These are phyloP conservation scores for Bergia puertoricense DNA, from an alignment of 92 coral and sea anemone species.

Conservation along the genomic window DNA sequence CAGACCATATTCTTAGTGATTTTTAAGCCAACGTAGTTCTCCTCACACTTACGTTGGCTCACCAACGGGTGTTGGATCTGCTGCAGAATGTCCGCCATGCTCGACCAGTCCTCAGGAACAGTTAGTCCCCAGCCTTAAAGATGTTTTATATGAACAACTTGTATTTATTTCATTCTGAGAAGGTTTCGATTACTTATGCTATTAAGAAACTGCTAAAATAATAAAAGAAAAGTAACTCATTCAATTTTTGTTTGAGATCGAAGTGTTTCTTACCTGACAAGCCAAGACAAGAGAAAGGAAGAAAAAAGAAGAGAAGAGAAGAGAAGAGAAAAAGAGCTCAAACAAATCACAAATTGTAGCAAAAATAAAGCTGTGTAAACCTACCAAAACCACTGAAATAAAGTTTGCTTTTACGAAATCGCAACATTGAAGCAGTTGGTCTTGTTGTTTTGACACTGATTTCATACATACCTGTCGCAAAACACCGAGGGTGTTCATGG, in stretches of 20 bases:
- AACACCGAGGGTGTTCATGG: slow-evolving; percentile 53
- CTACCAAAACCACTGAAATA: too few relatives aligned
- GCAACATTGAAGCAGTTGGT: too few relatives aligned
- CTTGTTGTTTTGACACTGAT: too few relatives aligned
- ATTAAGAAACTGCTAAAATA: not conserved
- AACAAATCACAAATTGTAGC: too few relatives aligned
- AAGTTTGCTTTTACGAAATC: too few relatives aligned
- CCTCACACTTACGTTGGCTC: slow-evolving; percentile 52
- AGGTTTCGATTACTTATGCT: not conserved
- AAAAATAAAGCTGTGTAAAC: too few relatives aligned
- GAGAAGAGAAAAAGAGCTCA: too few relatives aligned
- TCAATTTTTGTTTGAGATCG: too few relatives aligned
- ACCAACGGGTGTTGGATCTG: slow-evolving; percentile 68
- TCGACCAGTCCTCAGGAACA: slow-evolving; percentile 70
- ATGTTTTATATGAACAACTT: not conserved
- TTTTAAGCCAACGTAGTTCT: slow-evolving; percentile 38
- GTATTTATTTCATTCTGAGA: not conserved
- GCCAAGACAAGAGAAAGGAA: too few relatives aligned
- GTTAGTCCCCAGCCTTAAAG: slow-evolving; percentile 76
- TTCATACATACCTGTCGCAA: slow-evolving; percentile 63
- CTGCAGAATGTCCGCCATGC: slow-evolving; percentile 72
- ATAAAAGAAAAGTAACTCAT: not conserved
- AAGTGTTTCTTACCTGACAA: too few relatives aligned
- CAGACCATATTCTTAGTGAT: slow-evolving; percentile 71
- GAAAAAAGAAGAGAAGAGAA: too few relatives aligned